These are phyloP conservation scores for Oryzias curvinotus DNA, from an alignment of 2,113 vertebrate species.

Conservation along the genomic window DNA sequence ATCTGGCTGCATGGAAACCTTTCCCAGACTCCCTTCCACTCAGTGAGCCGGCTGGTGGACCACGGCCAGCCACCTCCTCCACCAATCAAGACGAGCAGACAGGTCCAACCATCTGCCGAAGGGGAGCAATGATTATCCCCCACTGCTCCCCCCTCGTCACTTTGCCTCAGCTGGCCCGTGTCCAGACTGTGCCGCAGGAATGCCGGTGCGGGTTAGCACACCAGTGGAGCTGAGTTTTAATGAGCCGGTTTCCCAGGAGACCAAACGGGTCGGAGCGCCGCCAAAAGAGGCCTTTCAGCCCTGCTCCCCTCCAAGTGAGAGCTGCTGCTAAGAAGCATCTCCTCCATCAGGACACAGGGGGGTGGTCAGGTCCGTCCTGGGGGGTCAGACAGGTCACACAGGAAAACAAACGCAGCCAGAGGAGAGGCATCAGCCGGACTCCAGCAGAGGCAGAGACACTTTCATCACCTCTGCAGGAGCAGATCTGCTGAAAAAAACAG, in stretches of 20 bases:
- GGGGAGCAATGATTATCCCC: not conserved
- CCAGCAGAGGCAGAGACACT: too few species aligned
- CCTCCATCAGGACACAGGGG: too few species aligned
- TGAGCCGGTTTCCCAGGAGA: slow-evolving; percentile 48
- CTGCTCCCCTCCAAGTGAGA: not conserved
- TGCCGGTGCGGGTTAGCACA: slow-evolving; percentile 2
- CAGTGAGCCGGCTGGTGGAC: slow-evolving; percentile 18
- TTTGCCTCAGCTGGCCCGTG: not conserved
- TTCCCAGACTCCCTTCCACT: slow-evolving; percentile 17
- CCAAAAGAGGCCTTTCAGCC: not conserved
- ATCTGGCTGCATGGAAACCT: not conserved
- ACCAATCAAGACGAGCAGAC: slow-evolving; percentile 13
- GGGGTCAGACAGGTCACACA: too few species aligned
- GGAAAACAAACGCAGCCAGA: too few species aligned
- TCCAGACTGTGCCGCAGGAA: slow-evolving; percentile 29
- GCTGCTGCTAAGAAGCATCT: not conserved
- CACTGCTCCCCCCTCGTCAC: not conserved
- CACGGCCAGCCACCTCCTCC: slow-evolving; percentile 6
- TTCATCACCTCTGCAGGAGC: too few species aligned
- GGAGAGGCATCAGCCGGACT: too few species aligned
- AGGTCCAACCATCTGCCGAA: not conserved
- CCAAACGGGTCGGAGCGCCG: not conserved
- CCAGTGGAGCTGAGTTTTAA: slow-evolving; percentile 24
- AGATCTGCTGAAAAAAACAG: too few species aligned
- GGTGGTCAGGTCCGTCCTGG: too few species aligned